These are phyloP conservation scores for Macropus fuliginosus DNA, from an alignment of 2,797 vertebrate species.

Conservation along the genomic window DNA sequence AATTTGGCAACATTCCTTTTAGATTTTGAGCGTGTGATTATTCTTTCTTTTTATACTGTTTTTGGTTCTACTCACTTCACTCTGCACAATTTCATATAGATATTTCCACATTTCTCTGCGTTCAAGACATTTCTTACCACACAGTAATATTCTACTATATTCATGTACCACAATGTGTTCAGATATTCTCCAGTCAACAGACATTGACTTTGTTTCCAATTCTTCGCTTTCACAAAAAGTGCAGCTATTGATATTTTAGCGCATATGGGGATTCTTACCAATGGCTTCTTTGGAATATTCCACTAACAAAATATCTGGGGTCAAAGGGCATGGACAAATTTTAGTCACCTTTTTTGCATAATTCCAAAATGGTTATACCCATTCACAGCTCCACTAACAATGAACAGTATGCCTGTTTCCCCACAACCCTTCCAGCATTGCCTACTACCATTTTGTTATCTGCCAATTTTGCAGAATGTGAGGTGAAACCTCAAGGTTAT, in stretches of 20 bases:
- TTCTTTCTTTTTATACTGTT: neutral
- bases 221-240: neutral
- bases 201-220: neutral
- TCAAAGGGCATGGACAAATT: neutral
- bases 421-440: neutral
- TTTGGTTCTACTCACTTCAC: neutral
- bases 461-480: neutral
- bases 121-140: neutral
- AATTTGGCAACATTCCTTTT: neutral
- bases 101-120: neutral
- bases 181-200: neutral
- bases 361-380: neutral
- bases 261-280: neutral
- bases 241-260: neutral
- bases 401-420: neutral
- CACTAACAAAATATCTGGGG: neutral
- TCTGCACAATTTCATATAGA: neutral
- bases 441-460: neutral
- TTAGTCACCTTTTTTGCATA: neutral
- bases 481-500: too few species aligned
- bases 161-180: neutral
- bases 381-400: neutral
- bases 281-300: neutral
- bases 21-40: neutral
- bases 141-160: neutral